Percentiles rank a stretch among this genome's conserved stretches.
Evolutionary conservation across 2,113 vertebrate species (phyloP).

Genomic region (Pipa parva): DNA sequence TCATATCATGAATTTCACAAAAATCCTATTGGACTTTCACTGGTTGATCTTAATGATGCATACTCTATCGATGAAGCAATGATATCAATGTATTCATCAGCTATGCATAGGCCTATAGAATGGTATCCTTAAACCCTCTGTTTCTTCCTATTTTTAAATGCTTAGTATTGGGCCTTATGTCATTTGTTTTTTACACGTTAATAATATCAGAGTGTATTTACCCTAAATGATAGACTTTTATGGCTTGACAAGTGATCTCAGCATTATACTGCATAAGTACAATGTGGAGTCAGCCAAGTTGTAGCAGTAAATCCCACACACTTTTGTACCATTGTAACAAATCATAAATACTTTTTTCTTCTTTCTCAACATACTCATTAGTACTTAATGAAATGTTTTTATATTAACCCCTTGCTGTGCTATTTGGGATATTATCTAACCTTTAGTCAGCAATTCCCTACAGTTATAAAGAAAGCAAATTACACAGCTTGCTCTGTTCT

Average conservation of each 20-base stretch:
- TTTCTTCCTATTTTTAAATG: too few species aligned
- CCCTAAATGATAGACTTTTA: background rate
- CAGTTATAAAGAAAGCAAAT: slow-evolving; percentile 40
- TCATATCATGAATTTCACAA: too few species aligned
- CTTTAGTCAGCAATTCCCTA: slow-evolving; percentile 40
- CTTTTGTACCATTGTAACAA: slow-evolving; percentile 10
- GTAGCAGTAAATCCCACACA: background rate
- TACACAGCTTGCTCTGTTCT: slow-evolving; percentile 39
- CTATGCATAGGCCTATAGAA: too few species aligned
- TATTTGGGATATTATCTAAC: slow-evolving; percentile 42
- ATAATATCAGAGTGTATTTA: background rate
- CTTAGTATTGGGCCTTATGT: background rate
- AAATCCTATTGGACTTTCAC: too few species aligned
- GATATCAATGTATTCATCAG: too few species aligned
- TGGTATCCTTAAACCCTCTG: too few species aligned
- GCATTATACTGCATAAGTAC: background rate
- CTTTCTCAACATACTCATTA: slow-evolving; percentile 35
- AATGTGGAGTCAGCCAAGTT: background rate
- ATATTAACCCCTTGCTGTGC: slow-evolving; percentile 40
- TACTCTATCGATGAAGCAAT: too few species aligned
- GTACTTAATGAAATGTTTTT: slow-evolving; percentile 34
- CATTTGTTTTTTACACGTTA: background rate
- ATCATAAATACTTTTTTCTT: slow-evolving; percentile 30
- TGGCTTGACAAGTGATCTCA: slow-evolving; percentile 6
- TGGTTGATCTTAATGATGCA: too few species aligned